Evolutionary conservation across 2,113 vertebrate species (phyloP).

Genomic region (Oxyruncus cristatus): DNA sequence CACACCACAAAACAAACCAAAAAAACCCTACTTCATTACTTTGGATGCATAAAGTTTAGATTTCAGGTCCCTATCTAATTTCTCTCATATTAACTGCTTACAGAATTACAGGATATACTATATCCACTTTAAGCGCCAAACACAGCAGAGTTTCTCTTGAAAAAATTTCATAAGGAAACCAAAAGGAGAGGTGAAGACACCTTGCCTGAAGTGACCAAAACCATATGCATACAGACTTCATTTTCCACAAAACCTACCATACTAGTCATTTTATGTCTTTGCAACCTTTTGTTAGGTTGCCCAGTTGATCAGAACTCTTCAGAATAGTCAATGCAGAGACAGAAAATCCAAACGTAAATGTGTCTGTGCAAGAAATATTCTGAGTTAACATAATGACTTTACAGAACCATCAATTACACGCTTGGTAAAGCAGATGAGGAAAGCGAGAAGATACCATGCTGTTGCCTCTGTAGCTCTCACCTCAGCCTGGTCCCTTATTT

Average conservation of each 20-base stretch:
- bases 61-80: neutral
- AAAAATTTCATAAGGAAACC: neutral
- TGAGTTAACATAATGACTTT: neutral
- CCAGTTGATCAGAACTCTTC: neutral
- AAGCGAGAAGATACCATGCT: neutral
- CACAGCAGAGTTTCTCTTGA: neutral
- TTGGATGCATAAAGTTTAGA: neutral
- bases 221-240: fast-evolving
- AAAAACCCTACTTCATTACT: fast-evolving
- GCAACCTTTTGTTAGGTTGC: neutral
- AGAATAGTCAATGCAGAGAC: neutral
- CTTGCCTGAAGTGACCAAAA: neutral
- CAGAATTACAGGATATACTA: neutral
- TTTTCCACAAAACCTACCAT: neutral
- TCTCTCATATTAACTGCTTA: neutral
- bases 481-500: neutral
- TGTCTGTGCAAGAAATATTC: neutral
- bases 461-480: neutral
- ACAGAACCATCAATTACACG: neutral
- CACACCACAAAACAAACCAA: neutral
- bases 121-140: neutral
- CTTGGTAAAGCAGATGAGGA: neutral
- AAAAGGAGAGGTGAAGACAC: neutral
- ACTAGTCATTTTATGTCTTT: neutral
- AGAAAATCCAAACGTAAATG: neutral